A percentile compares a stretch with the other conserved stretches of the same genome.
Evolutionary conservation across 2,888 invertebrate genomes (phyloP).

Genomic region (Ennomos erosarius): DNA sequence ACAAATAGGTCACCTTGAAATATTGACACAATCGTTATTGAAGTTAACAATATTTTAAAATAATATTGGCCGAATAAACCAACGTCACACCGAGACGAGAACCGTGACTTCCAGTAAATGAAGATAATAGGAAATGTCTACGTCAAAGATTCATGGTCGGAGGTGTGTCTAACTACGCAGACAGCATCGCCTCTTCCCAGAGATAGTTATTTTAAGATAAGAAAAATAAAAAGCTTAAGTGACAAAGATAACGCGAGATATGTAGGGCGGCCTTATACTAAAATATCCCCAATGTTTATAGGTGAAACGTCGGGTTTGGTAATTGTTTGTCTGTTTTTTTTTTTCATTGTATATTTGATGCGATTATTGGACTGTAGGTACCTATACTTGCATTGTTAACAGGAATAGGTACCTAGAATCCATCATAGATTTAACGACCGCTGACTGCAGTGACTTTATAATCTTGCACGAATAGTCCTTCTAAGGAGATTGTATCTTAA

Average conservation of each 20-base stretch:
- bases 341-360: no score
- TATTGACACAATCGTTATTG: not conserved
- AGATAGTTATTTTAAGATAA: slow-evolving; percentile 1
- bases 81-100: slow-evolving; percentile 13
- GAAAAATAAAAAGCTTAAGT: slow-evolving; percentile 11
- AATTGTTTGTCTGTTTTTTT: no score
- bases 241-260: not conserved
- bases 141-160: slow-evolving; percentile 37
- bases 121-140: slow-evolving; percentile 5
- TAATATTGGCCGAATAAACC: slow-evolving; percentile 6
- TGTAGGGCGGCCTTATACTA: no score
- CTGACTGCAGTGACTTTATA: no score
- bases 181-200: slow-evolving; percentile 25
- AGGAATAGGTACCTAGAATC: no score
- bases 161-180: slow-evolving; percentile 56
- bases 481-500: no score
- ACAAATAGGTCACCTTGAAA: not conserved
- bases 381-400: no score
- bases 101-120: slow-evolving; percentile 32
- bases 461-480: no score
- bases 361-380: no score
- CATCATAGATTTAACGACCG: no score
- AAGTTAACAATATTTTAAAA: slow-evolving; percentile 6
- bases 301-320: no score
- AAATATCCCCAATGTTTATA: no score